phyloP scores from a whole-genome alignment of 1,140 invertebrate species.

The Notospermus geniculatus region DNA sequence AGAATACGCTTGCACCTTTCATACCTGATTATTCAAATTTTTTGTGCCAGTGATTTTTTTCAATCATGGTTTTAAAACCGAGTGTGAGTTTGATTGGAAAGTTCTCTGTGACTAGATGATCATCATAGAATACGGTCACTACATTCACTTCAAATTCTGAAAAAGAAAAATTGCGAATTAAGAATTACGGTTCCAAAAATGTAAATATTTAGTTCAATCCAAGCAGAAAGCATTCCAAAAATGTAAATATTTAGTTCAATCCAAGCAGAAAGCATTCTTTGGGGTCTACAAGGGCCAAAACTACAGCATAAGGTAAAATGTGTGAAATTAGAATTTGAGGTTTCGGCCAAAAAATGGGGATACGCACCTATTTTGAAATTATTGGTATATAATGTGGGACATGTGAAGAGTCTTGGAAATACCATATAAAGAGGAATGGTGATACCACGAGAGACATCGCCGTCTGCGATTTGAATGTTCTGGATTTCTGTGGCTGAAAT shows the following conservation, averaged over 20 bases:
- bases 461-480: conserved; percentile 95
- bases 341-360: neutral
- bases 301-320: neutral
- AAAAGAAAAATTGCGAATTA: conserved; percentile 55
- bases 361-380: conserved; percentile 93
- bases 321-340: neutral
- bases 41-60: conserved; percentile 89
- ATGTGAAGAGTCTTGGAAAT: conserved; percentile 92
- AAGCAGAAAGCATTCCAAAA: too few species aligned
- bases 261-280: conserved; percentile 2
- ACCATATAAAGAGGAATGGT: conserved; percentile 93
- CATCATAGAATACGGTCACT: conserved; percentile 88
- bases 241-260: conserved; percentile 24
- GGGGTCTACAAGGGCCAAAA: too few species aligned
- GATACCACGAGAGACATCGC: conserved; percentile 78
- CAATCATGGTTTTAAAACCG: conserved; percentile 88
- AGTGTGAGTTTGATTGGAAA: conserved; percentile 77
- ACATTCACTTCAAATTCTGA: conserved; percentile 95
- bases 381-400: conserved; percentile 83
- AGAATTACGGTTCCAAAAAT: conserved; percentile 2
- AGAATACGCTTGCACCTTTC: too few species aligned
- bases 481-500: conserved; percentile 90
- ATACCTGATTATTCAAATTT: too few species aligned
- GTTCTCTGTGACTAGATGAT: conserved; percentile 93
- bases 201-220: too few species aligned